phyloP scores from a whole-genome alignment of 2,113 vertebrate genomes.

The Dromiciops gliroides region DNA sequence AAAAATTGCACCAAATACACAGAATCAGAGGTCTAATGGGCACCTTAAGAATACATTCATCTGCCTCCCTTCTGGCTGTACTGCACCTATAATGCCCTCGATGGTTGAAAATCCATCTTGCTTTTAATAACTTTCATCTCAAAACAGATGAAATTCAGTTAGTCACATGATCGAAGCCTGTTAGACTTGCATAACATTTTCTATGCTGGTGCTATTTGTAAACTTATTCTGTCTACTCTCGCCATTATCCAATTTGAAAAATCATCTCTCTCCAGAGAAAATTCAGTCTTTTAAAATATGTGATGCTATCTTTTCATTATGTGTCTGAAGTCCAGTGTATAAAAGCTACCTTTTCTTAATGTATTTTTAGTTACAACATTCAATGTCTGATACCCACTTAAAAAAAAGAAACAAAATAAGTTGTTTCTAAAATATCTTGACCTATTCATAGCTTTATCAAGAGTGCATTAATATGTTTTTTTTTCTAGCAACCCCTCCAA shows the following conservation, averaged over 20 bases:
- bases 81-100: neutral
- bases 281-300: neutral
- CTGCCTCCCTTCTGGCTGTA: neutral
- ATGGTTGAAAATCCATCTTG: neutral
- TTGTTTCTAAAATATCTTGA: neutral
- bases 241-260: neutral
- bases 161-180: neutral
- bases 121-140: neutral
- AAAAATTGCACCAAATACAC: neutral
- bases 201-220: neutral
- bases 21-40: neutral
- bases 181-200: neutral
- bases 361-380: neutral
- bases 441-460: neutral
- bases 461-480: neutral
- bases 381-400: neutral
- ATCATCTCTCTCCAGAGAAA: neutral
- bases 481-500: neutral
- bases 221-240: neutral
- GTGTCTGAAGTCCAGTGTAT: neutral
- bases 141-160: neutral
- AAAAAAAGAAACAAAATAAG: neutral
- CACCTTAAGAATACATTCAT: neutral
- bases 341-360: neutral
- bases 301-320: neutral